A percentile compares a stretch with the other conserved stretches of the same genome.
Conservation (phyloP, 2,888 invertebrate species). For the Hypolimnas misippus region DNA sequence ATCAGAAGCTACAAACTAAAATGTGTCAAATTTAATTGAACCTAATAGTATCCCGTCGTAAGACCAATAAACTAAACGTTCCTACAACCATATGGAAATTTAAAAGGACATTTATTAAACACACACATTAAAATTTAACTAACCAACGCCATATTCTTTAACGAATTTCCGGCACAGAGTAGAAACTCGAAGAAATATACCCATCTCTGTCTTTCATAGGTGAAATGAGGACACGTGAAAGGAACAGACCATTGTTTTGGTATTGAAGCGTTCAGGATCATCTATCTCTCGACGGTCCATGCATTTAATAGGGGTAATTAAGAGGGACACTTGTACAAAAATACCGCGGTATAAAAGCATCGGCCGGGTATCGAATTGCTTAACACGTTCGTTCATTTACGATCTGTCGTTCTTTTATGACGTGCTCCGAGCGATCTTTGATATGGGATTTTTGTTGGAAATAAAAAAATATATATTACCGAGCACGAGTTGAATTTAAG, state of each 20-base stretch:
- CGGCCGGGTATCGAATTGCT: conserved; percentile 77
- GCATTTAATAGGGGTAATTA: conserved; percentile 79
- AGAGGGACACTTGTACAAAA: conserved; percentile 73
- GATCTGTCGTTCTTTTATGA: conserved; percentile 45
- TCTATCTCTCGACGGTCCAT: conserved; percentile 73
- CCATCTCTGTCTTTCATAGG: conserved; percentile 55
- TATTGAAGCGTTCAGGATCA: conserved; percentile 53
- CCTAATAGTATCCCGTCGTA: conserved; percentile 28
- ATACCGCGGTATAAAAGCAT: conserved; percentile 78
- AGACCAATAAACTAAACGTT: conserved; percentile 47
- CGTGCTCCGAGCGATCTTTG: conserved; percentile 40
- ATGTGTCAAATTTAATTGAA: conserved; percentile 18
- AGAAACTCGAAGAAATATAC: conserved; percentile 48
- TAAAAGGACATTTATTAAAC: conserved; percentile 80
- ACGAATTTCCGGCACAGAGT: conserved; percentile 76
- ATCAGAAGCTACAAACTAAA: conserved; percentile 33
- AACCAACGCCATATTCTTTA: conserved; percentile 77
- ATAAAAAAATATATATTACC: background rate
- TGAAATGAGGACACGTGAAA: conserved; percentile 45
- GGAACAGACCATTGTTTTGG: conserved; percentile 51
- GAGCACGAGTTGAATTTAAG: background rate
- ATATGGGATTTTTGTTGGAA: conserved; percentile 22
- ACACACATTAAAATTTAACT: conserved; percentile 80
- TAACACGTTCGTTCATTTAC: conserved; percentile 75
- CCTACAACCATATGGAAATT: conserved; percentile 70